Evolutionary conservation across 2,797 vertebrate species (phyloP), one percentile per base, ranked within the genome.

Genomic region (Coregonus suidteri): DNA sequence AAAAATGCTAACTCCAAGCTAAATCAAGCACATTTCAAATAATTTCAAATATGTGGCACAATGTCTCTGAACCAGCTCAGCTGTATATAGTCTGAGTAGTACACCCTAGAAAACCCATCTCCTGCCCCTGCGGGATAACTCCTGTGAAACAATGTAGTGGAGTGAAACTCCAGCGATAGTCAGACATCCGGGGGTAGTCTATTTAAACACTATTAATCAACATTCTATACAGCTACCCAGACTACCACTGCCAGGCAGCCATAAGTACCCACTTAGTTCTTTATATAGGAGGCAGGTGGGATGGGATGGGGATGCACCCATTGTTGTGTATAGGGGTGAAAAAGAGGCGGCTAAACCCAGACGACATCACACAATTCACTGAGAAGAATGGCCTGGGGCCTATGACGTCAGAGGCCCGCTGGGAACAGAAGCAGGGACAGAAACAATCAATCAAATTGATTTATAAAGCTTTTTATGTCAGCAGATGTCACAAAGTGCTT

Each of bases 131-230:
- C 5, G 3, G 35, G n/a, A 56, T 54, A 56, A 25, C 34, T 41
- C 67, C 51, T 18, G 4, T 25, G 4, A 6, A 30, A 77, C 88
- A 84, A 90, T 86, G 81, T 87, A 89, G 83, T 83, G 73, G 78
- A 66, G 77, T 68, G 30, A 84, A 84, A 73, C 82, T 74, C 83
- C 82, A 71, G 75, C 9, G 3, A 59, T 15, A 30, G 71, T 30
- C 25, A 74, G 35, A 54, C 4, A 54, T 54, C 34, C 14, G 16
- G 81, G 75, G 69, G 75, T 34, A 91, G 77, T 89, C 81, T 76
- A 86, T 86, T 84, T 82, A 88, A 90, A 88, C 79, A 87, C 84
- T 78, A 90, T 92, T 91, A 88, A 90, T 92, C 90, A 91, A 77
- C 77, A 68, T 79, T 78, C 54, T 83, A 52, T 80, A 79, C 83